A percentile compares a stretch with the other conserved stretches of the same genome.
These are phyloP conservation scores for Hyphantria cunea DNA, from an alignment of 1,140 invertebrate genomes.

Conservation along the genomic window DNA sequence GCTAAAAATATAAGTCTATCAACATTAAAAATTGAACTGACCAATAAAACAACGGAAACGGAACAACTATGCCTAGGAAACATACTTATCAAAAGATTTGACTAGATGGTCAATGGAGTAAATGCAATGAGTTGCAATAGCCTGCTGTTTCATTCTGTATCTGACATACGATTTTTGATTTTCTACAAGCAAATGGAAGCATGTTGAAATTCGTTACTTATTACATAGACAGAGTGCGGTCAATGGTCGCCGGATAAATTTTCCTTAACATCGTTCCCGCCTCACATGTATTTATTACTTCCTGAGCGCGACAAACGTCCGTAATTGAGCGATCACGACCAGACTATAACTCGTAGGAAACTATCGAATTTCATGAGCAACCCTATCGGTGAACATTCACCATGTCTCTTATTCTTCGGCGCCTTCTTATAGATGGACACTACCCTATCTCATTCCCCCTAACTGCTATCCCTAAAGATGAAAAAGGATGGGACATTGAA, in stretches of 20 bases:
- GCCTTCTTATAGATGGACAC: constrained; percentile 19
- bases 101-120: too few relatives aligned
- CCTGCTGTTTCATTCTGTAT: too few relatives aligned
- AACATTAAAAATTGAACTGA: too few relatives aligned
- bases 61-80: too few relatives aligned
- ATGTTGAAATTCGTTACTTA: background rate
- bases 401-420: constrained; percentile 21
- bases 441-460: constrained; percentile 26
- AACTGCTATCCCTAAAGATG: background rate
- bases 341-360: constrained; percentile 55
- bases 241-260: constrained; percentile 5
- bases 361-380: constrained; percentile 63
- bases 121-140: too few relatives aligned
- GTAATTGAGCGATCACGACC: constrained; percentile 69
- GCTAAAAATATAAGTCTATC: too few relatives aligned
- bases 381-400: constrained; percentile 38
- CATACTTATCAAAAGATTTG: too few relatives aligned
- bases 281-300: constrained; percentile 61
- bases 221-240: background rate
- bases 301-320: constrained; percentile 57
- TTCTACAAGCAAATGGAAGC: too few relatives aligned
- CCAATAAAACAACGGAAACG: too few relatives aligned
- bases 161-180: too few relatives aligned
- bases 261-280: constrained; percentile 16
- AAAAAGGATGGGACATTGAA: constrained; percentile 33